A percentile compares a stretch with the other conserved stretches of the same genome.
Conservation (phyloP, 2,888 invertebrate species). For the Scotopteryx bipunctaria region DNA sequence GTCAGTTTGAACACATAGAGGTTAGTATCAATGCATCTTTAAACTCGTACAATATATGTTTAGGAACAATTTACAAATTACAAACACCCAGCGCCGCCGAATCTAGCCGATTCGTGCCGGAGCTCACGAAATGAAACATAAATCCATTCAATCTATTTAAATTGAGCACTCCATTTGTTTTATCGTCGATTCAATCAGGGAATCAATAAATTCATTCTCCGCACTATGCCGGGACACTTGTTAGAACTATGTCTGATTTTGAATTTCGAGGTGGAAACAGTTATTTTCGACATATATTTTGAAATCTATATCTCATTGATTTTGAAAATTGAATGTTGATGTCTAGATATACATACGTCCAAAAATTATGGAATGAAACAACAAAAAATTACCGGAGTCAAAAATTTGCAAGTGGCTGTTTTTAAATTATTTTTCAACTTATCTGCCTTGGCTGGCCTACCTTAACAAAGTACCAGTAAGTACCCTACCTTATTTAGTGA, state of each 20-base stretch:
- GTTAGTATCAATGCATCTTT: neutral
- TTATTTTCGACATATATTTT: neutral
- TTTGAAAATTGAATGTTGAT: no score
- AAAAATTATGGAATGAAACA: no score
- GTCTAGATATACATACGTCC: no score
- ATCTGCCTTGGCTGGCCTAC: no score
- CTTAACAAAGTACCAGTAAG: no score
- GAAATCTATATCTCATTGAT: no score
- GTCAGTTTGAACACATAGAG: neutral
- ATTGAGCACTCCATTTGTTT: conserved; percentile 78
- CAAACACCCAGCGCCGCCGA: conserved; percentile 38
- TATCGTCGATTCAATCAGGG: conserved; percentile 71
- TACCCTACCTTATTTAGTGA: no score
- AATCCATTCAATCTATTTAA: conserved; percentile 80
- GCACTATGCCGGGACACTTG: conserved; percentile 36
- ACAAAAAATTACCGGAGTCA: no score
- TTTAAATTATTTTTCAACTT: no score
- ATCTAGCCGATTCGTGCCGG: conserved; percentile 53
- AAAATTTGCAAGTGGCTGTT: no score
- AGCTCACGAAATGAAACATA: conserved; percentile 74
- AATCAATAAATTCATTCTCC: conserved; percentile 65
- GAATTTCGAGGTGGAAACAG: conserved; percentile 8
- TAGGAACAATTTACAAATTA: conserved; percentile 33
- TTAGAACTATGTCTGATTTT: conserved; percentile 30
- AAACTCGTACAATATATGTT: conserved; percentile 9